These are phyloP conservation scores for Epizoanthus illoricatus DNA, from an alignment of 92 coral and sea anemone genomes.

Conservation along the genomic window DNA sequence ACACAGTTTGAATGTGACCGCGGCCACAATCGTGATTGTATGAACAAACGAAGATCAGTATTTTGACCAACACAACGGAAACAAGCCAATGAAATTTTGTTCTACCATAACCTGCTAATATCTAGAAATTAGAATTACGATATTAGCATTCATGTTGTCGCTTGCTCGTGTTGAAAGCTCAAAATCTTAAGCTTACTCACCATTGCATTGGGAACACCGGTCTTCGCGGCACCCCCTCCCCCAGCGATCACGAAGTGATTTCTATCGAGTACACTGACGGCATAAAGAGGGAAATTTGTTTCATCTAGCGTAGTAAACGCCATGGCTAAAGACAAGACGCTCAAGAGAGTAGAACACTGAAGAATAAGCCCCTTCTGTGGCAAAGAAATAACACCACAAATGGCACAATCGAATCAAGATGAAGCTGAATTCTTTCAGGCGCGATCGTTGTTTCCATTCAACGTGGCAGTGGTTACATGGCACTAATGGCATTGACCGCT, in stretches of 20 bases:
- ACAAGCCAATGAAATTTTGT: neutral
- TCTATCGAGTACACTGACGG: constrained; percentile 87
- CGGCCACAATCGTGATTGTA: too few species aligned
- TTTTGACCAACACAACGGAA: neutral
- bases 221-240: constrained; percentile 96
- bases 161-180: constrained; percentile 19
- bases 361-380: neutral
- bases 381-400: neutral
- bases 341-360: neutral
- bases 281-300: constrained; percentile 95
- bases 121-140: neutral
- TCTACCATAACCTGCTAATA: neutral
- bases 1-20: too few species aligned
- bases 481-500: constrained; percentile 47
- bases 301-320: constrained; percentile 78
- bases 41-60: too few species aligned
- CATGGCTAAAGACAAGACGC: constrained; percentile 35
- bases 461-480: constrained; percentile 71
- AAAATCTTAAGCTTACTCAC: constrained; percentile 45
- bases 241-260: constrained; percentile 89
- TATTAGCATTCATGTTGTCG: neutral
- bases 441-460: constrained; percentile 42
- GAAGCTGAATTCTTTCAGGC: constrained; percentile 10
- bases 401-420: neutral
- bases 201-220: constrained; percentile 99